Conservation (phyloP, 2,113 vertebrate species). For the Tetrax tetrax region DNA sequence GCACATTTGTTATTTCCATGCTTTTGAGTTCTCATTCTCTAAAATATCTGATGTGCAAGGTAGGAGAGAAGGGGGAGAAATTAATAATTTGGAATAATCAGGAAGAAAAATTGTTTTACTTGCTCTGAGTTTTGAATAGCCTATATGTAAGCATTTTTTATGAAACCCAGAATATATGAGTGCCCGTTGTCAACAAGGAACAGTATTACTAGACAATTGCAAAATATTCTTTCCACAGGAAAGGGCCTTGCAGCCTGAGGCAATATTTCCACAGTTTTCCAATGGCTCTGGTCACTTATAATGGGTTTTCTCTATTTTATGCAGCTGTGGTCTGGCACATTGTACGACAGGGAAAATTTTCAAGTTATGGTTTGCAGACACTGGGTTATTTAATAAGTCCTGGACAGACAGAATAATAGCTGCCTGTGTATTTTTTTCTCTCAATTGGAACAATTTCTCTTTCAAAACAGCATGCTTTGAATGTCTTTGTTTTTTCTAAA, state of each 20-base stretch:
- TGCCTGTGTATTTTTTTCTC: background rate
- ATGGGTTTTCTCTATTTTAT: conserved; percentile 50
- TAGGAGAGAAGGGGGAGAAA: background rate
- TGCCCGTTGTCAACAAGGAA: background rate
- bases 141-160: background rate
- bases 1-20: background rate
- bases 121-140: background rate
- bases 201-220: conserved; percentile 7
- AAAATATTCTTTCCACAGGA: conserved; percentile 54
- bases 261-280: conserved; percentile 62
- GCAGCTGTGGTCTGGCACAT: conserved; percentile 61
- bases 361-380: conserved; percentile 21
- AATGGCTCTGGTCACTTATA: conserved; percentile 49
- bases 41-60: background rate
- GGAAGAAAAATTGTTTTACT: background rate
- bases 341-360: background rate
- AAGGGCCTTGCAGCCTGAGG: conserved; percentile 55
- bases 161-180: background rate
- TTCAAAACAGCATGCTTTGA: background rate
- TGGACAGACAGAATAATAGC: conserved; percentile 30
- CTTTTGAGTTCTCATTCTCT: background rate
- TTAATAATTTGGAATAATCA: background rate
- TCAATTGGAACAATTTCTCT: background rate
- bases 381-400: conserved; percentile 9
- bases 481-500: background rate